Conservation (phyloP, 92 coral and sea anemone genomes). For the Phenganax marumi region DNA sequence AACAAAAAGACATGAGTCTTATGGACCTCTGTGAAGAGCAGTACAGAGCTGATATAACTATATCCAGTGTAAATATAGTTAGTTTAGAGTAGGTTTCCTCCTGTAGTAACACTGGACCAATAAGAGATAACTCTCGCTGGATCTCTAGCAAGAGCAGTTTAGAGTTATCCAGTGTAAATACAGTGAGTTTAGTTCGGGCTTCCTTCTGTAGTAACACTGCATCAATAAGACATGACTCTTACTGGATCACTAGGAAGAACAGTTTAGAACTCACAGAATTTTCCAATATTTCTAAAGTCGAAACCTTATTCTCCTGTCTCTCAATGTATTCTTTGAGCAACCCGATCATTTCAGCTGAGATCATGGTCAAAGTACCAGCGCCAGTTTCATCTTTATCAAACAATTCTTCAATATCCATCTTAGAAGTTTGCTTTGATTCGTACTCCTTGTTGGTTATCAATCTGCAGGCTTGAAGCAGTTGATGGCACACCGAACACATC, state of each 20-base stretch:
- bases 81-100: too few species aligned
- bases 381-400: conserved; percentile 31
- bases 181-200: too few species aligned
- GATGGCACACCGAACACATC: conserved; percentile 27
- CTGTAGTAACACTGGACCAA: too few species aligned
- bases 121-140: too few species aligned
- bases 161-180: too few species aligned
- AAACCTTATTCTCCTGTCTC: conserved; percentile 13
- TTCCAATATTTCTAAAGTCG: too few species aligned
- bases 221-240: too few species aligned
- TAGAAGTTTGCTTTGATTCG: conserved; percentile 28
- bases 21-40: not conserved
- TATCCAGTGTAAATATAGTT: too few species aligned
- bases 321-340: conserved; percentile 33
- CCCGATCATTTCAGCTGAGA: conserved; percentile 30
- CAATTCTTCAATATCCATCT: conserved; percentile 23
- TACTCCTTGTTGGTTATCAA: conserved; percentile 14
- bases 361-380: conserved; percentile 33
- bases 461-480: conserved; percentile 30
- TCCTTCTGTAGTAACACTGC: too few species aligned
- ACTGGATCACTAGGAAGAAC: too few species aligned
- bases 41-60: not conserved
- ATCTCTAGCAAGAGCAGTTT: too few species aligned
- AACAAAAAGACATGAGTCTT: not conserved
- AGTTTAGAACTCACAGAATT: too few species aligned